Base-by-base conservation (phyloP, 2,888 invertebrate genomes). In the Tortricodes alternella region DNA sequence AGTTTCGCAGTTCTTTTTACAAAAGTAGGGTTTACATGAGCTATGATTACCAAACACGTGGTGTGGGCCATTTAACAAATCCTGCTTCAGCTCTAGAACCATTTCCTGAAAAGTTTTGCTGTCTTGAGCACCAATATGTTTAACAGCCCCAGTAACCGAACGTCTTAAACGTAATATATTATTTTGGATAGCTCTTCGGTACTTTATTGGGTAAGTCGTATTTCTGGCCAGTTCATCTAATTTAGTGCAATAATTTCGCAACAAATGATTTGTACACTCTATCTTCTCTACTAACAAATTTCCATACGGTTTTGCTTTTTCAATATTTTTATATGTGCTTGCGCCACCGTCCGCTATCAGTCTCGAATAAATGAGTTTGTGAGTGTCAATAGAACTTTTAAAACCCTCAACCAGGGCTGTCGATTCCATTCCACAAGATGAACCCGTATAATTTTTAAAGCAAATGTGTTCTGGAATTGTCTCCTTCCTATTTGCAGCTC, bases 301-400 rank as follows among this genome's bases (percentile, higher is more conserved):
- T 3, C 29, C 29, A 11, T 44, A 32, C 7, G 44, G 44, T 37
- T 37, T 18, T 9, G 37, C 5, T 37, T 37, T 23, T 18, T 37
- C 7, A 9, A 44, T 37, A 13, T 11, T 52, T 4, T 2, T 19
- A 35, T 44, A 44, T 9, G 52, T 59, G 11, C 58, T 55, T 0
- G 62, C 46, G 23, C 61, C 59, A 3, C 60, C 62, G 19, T 62
- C 60, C 18, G 56, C 49, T 15, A 62, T 51, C 13, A 62, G 11
- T 24, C 13, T 55, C 8, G 27, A 24, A 32, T 62, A 62, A 16
- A 62, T 57, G 1, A 62, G 2, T 15, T 19, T 24, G 7, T 57
- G 46, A 5, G 5, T 39, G 2, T 11, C 21, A 18, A 57, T 7
- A 2, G 60, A 62, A 6, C 9, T 13, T 27, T 62, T 61, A 44